Conservation (phyloP, 2,888 invertebrate genomes). For the Eudemis profundana region DNA sequence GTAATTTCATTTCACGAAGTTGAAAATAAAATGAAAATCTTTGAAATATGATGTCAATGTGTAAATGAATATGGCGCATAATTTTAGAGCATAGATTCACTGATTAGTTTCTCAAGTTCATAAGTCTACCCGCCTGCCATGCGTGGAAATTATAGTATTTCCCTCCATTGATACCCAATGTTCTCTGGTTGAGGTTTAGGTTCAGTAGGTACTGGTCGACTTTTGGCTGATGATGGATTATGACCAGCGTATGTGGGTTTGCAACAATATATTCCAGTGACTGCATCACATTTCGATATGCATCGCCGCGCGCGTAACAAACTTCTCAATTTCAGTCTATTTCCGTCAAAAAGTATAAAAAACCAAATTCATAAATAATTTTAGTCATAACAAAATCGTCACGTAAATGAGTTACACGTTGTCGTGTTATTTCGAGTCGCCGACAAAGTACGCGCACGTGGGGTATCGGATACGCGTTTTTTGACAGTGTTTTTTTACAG, state of each 20-base stretch:
- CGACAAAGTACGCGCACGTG: conserved; percentile 50
- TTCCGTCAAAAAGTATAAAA: conserved; percentile 51
- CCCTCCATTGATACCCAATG: no score
- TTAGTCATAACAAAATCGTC: conserved; percentile 83
- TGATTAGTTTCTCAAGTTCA: no score
- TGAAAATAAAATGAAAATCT: no score
- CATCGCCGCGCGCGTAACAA: conserved; percentile 6
- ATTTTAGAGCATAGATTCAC: no score
- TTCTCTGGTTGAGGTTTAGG: no score
- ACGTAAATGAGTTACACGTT: conserved; percentile 82
- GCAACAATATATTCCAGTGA: background rate
- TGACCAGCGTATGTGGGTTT: no score
- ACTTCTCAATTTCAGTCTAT: conserved; percentile 50
- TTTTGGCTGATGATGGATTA: no score
- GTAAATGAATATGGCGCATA: no score
- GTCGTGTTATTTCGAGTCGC: conserved; percentile 45
- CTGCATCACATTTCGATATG: background rate
- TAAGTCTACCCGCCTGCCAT: no score
- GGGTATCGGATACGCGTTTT: conserved; percentile 53
- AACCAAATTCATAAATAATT: conserved; percentile 70
- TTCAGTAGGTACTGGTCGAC: no score
- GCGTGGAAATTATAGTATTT: background rate
- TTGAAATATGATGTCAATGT: no score
- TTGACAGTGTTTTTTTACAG: conserved; percentile 51
- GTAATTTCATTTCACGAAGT: no score